Base-by-base conservation (phyloP, 2,888 invertebrate genomes). In the Cancer borealis region DNA sequence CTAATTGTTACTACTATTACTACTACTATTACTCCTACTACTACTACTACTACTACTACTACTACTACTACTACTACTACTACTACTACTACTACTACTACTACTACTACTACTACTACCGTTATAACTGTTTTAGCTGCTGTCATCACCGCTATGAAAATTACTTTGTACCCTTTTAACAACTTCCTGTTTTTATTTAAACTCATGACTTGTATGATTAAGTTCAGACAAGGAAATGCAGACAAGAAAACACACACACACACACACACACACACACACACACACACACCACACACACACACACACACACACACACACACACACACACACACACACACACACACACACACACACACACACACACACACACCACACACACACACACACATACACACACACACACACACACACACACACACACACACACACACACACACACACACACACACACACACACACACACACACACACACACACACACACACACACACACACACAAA, bases 61-160 rank as follows among this genome's bases (percentile, higher is more conserved):
- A 87, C 87, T 87, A 87, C 87, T 91, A 54, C 91, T 91, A 54
- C 91, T 91, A 91, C 91, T 49, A 54, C 91, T 91, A 91, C 91
- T 49, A 91, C 91, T 91, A 91, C 91, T 49, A 91, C 87, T 30
- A 87, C 87, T 87, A 87, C 87, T 87, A 87, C 87, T 87, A 87
- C 39, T 87, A 39, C 87, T 87, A 45, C 87, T 87, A 87, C 39
- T 30, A 8, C 39, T 87, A 87, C 87, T 87, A 30, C 66, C 66
- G 66, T 66, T 66, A 21, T 66, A 66, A 66, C 66, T 66, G 66
- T 66, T 66, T n/a, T n/a, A 66, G 3, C 21, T 66, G 66, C 66
- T n/a, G n/a, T 6, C 6, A 66, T 26, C 14, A 14, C 79, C 79
- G 79, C 30, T 30, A 79, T 30, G 12, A 79, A 79, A 79, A 79